phyloP scores from a whole-genome alignment of 2,113 vertebrate species.

The Lasiurus cinereus region DNA sequence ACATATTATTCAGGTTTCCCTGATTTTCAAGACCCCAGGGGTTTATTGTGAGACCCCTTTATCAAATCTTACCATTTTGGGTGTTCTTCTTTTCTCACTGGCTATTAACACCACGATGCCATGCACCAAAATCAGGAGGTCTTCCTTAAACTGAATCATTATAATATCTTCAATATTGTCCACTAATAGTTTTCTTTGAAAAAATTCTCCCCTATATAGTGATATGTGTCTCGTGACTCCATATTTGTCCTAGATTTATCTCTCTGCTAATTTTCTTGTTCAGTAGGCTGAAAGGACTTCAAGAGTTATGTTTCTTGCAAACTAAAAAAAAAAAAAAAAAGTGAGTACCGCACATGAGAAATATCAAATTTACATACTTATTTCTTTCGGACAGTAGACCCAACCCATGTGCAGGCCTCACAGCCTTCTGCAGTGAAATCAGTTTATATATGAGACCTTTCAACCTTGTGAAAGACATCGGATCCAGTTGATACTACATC shows the following conservation, averaged over 20 bases:
- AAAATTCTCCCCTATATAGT: not conserved
- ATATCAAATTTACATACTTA: not conserved
- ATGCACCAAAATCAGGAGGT: not conserved
- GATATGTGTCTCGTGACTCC: not conserved
- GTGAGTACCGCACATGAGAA: not conserved
- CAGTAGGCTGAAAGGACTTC: not conserved
- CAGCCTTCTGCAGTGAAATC: not conserved
- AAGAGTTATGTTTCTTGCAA: not conserved
- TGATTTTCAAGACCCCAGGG: not conserved
- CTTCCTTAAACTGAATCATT: slow-evolving; percentile 6
- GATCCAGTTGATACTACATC: not conserved
- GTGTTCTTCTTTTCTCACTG: slow-evolving; percentile 4
- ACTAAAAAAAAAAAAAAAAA: slow-evolving; percentile 35
- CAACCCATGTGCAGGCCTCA: fast-evolving
- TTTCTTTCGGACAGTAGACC: not conserved
- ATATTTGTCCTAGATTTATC: not conserved
- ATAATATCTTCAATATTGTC: not conserved
- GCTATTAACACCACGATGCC: not conserved
- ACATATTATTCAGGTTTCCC: not conserved
- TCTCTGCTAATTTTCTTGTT: not conserved
- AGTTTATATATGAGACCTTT: not conserved
- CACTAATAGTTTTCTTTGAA: not conserved
- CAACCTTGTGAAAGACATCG: not conserved
- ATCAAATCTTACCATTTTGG: not conserved
- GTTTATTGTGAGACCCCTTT: not conserved